Evolutionary conservation across 37 sponge, comb jelly and placozoan species (phyloP).

Genomic region (Chondrilla cf. caribensis): DNA sequence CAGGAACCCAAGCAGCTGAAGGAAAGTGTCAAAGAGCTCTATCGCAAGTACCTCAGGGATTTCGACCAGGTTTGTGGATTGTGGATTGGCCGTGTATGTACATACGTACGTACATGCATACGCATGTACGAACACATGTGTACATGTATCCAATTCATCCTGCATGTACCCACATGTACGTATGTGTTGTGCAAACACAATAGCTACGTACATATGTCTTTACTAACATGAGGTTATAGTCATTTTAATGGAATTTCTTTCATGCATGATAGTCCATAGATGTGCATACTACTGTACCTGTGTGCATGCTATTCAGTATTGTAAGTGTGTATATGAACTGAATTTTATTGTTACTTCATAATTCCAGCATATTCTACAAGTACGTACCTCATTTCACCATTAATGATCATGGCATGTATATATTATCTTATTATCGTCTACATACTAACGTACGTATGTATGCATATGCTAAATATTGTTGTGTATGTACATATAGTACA

Average conservation of each 20-base stretch:
- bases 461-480: not conserved
- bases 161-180: constrained; percentile 1
- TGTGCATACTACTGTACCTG: too few relatives aligned
- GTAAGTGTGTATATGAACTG: not conserved
- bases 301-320: not conserved
- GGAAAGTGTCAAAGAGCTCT: constrained; percentile 58
- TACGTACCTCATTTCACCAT: too few relatives aligned
- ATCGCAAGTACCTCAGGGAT: constrained; percentile 58
- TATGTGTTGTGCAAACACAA: too few relatives aligned
- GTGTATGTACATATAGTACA: not conserved
- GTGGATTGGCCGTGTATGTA: not conserved
- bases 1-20: constrained; percentile 95
- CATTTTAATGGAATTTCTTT: too few relatives aligned
- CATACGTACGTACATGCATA: not conserved
- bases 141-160: not conserved
- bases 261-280: too few relatives aligned
- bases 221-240: too few relatives aligned
- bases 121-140: not conserved
- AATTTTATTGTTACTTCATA: not conserved
- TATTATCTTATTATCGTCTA: too few relatives aligned
- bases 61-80: constrained; percentile 61
- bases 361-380: too few relatives aligned
- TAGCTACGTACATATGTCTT: too few relatives aligned
- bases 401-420: too few relatives aligned
- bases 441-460: too few relatives aligned